Evolutionary conservation across 2,797 vertebrate species (phyloP), one percentile per base, ranked within the genome.

Genomic region (Aythya fuligula): DNA sequence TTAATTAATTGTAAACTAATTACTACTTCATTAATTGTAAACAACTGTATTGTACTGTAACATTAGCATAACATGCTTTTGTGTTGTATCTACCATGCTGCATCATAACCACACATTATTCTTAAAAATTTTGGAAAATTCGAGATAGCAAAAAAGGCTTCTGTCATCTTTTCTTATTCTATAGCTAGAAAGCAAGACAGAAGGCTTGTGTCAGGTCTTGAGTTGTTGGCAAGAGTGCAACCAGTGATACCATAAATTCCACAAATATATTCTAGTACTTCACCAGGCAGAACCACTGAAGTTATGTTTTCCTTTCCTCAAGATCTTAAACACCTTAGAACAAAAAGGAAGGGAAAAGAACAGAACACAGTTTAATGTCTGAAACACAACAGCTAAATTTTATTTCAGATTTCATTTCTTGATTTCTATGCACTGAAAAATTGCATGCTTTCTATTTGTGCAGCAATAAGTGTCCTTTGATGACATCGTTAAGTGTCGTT

Each of bases 171-270:
- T 91, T 87, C 32, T 71, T 75, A 56, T 76, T 94, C 86, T 82
- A 22, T 49, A 85, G 28, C 30, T 69, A 39, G 56, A 75, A 69
- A 90, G 13, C 30, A 82, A 91, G 5, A 39, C 75, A 93, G 41
- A 19, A 94, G 47, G 38, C 3, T 73, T 91, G 53, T 71, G 28
- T 85, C 84, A 79, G 61, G 56, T 93, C 22, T 70, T 82, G 89
- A 87, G 41, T 76, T 93, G 61, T n/a, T 93, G 74, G 61, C 61
- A 95, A 90, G 14, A 32, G 62, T 70, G 85, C 36, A 67, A 54
- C 21, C 22, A 32, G 75, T 66, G 30, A 80, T 64, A 84, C 4
- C 57, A 53, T 75, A 94, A 96, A 89, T 91, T 80, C 76, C 85
- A 54, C 47, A 83, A 64, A 76, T 93, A 74, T 60, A 72, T 75